phyloP scores from a whole-genome alignment of 92 coral and sea anemone genomes.

The Nematostella vectensis region DNA sequence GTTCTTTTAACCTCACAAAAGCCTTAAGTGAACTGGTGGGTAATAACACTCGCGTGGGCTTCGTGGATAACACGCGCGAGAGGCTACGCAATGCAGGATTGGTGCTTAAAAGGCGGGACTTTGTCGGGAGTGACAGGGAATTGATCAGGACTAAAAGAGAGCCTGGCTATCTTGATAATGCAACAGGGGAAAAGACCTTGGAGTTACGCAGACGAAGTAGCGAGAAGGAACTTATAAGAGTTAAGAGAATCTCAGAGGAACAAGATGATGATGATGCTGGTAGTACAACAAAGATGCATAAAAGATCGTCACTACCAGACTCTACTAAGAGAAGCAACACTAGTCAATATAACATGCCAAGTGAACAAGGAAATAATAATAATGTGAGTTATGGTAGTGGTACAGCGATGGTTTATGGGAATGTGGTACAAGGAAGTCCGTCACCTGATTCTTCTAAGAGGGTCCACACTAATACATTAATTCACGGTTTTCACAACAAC shows the following conservation, averaged over 20 bases:
- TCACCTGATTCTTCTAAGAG: neutral
- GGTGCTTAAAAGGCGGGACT: neutral
- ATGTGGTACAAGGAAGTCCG: neutral
- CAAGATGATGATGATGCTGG: neutral
- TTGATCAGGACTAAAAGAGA: slow-evolving; percentile 16
- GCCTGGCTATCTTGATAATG: neutral
- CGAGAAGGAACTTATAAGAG: slow-evolving; percentile 37
- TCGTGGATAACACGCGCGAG: neutral
- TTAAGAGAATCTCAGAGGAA: slow-evolving; percentile 29
- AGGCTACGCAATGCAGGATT: neutral
- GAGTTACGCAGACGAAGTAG: neutral
- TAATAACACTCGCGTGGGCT: neutral
- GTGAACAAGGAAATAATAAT: no score
- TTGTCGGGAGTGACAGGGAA: slow-evolving; percentile 1
- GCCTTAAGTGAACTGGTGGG: slow-evolving; percentile 15
- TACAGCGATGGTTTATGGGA: neutral
- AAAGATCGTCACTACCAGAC: no score
- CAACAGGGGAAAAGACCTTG: neutral
- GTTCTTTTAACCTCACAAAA: slow-evolving; percentile 10
- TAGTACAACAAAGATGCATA: slow-evolving; percentile 2
- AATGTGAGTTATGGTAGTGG: neutral
- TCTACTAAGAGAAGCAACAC: no score
- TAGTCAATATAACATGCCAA: no score
- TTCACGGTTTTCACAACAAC: neutral
- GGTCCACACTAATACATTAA: neutral